Percentiles rank a stretch among this genome's conserved stretches.
These are phyloP conservation scores for Aurelia aurita complex sp. Pacific DNA, from an alignment of 30 jellyfish, hydroid and myxozoan species.

Conservation along the genomic window DNA sequence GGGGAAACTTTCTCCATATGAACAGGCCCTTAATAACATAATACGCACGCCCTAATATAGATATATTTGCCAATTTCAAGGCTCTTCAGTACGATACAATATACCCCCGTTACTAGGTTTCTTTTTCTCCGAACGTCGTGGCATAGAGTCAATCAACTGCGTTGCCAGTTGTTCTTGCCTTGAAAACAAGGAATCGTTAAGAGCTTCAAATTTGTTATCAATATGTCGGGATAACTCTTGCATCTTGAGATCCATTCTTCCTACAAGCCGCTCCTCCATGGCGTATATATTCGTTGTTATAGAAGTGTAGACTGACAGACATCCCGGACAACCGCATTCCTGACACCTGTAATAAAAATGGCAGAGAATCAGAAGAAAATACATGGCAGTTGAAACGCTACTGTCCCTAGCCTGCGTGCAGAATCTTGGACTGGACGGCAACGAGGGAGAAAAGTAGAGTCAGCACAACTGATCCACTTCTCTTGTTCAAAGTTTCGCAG, in stretches of 20 bases:
- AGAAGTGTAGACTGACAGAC: conserved; percentile 67
- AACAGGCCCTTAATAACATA: no score
- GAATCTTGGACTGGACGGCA: no score
- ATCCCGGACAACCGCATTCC: conserved; percentile 85
- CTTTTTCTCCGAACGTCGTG: conserved; percentile 27
- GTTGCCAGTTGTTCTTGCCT: conserved; percentile 59
- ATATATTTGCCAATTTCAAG: background rate
- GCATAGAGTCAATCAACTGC: conserved; percentile 36
- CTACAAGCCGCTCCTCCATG: conserved; percentile 70
- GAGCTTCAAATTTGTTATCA: conserved; percentile 64
- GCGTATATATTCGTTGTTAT: conserved; percentile 75
- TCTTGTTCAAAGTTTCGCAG: no score
- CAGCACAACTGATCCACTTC: no score
- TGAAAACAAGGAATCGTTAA: conserved; percentile 54
- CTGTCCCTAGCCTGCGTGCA: no score
- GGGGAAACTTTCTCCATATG: no score
- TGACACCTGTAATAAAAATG: conserved; percentile 46
- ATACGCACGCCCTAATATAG: no score
- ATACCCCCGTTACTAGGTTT: conserved; percentile 47
- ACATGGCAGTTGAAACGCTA: background rate
- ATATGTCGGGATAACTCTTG: conserved; percentile 63
- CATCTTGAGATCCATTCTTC: conserved; percentile 64
- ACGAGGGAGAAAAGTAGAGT: no score
- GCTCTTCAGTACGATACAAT: conserved; percentile 40
- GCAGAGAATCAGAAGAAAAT: background rate